Conservation (phyloP, 2,113 vertebrate species). For the Marmota monax region DNA sequence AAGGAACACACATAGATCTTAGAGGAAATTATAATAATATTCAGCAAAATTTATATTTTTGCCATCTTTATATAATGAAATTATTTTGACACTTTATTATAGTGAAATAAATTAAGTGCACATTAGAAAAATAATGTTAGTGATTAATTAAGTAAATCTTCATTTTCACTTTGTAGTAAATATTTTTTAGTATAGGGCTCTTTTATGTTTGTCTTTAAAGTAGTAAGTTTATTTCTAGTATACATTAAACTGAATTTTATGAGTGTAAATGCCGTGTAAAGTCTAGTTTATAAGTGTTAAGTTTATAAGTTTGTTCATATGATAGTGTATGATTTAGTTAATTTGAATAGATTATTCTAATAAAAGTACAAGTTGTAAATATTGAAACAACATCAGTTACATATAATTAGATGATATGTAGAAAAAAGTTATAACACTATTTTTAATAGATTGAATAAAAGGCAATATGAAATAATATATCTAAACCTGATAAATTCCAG, state of each 20-base stretch:
- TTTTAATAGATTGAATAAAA: conserved; percentile 64
- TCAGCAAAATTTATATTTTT: conserved; percentile 64
- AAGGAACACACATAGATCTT: conserved; percentile 56
- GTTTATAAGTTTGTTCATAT: neutral
- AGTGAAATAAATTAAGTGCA: neutral
- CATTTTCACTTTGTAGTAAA: conserved; percentile 48
- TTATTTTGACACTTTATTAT: conserved; percentile 60
- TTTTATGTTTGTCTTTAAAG: conserved; percentile 35
- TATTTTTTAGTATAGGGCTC: neutral
- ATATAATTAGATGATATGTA: neutral
- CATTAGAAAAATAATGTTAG: conserved; percentile 44
- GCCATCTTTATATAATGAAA: conserved; percentile 1
- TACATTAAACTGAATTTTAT: conserved; percentile 56
- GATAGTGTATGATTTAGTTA: no score
- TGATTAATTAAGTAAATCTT: conserved; percentile 12
- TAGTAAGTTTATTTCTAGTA: conserved; percentile 39
- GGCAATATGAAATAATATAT: conserved; percentile 44
- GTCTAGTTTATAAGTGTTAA: neutral
- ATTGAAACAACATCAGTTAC: neutral
- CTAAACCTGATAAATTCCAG: conserved; percentile 28
- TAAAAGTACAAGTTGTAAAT: conserved; percentile 35
- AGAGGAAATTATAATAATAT: conserved; percentile 56
- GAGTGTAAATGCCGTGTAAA: neutral
- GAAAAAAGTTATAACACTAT: neutral
- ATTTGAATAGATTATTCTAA: conserved; percentile 16